A percentile compares a stretch with the other conserved stretches of the same genome.
Evolutionary conservation across 2,113 vertebrate genomes (phyloP).

Genomic region (Phyllostomus discolor): DNA sequence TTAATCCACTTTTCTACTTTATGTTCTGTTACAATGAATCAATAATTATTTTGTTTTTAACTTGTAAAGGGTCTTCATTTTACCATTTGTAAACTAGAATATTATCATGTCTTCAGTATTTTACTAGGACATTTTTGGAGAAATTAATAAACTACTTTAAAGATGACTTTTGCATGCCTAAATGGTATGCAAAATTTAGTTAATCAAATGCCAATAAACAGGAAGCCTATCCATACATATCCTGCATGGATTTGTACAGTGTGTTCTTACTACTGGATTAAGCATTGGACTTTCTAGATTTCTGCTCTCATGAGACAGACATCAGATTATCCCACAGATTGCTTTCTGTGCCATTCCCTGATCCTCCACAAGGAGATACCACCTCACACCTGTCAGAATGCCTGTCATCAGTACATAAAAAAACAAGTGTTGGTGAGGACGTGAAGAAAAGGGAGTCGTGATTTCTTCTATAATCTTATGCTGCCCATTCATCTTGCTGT

Average conservation of each 20-base stretch:
- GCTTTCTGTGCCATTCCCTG: background rate
- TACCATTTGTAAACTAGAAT: background rate
- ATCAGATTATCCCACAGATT: background rate
- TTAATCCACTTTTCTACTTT: background rate
- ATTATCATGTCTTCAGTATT: background rate
- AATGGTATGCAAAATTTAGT: background rate
- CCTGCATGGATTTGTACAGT: background rate
- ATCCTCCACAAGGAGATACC: background rate
- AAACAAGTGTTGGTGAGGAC: too few relatives aligned
- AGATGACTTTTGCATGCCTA: background rate
- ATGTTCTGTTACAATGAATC: background rate
- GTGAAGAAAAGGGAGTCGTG: background rate
- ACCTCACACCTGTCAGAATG: too few relatives aligned
- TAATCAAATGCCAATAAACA: background rate
- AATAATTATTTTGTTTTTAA: background rate
- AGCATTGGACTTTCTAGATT: background rate
- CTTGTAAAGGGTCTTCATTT: background rate
- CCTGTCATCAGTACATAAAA: too few relatives aligned
- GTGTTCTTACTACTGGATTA: background rate
- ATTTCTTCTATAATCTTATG: background rate
- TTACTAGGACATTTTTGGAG: background rate
- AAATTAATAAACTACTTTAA: background rate
- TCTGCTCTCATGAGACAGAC: background rate
- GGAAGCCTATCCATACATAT: background rate
- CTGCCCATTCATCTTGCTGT: background rate